Conservation (phyloP, 2,888 invertebrate genomes). For the Zygaena filipendulae region DNA sequence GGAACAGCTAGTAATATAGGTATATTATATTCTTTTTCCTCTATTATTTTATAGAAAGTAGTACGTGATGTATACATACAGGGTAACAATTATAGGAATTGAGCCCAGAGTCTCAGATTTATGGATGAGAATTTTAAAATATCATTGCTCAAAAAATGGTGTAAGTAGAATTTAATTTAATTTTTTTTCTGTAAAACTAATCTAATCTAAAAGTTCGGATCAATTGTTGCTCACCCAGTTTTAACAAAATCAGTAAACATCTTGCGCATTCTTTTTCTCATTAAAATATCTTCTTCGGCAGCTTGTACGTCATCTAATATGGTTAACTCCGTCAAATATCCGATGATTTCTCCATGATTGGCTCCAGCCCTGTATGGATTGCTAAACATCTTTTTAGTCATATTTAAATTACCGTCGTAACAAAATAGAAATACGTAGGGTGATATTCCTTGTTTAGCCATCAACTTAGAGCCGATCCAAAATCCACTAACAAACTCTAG, state of each 20-base stretch:
- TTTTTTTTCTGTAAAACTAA: no score
- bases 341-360: slow-evolving; percentile 18
- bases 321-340: neutral
- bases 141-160: no score
- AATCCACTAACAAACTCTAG: slow-evolving; percentile 26
- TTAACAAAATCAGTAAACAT: slow-evolving; percentile 38
- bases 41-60: no score
- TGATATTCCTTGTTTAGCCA: slow-evolving; percentile 18
- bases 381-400: slow-evolving; percentile 17
- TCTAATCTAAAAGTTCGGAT: no score
- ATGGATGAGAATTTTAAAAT: no score
- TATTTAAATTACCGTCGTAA: slow-evolving; percentile 25
- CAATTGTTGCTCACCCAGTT: slow-evolving; percentile 26
- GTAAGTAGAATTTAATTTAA: no score
- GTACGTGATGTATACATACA: no score
- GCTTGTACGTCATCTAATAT: neutral
- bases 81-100: no score
- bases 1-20: no score
- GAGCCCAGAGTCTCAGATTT: no score
- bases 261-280: slow-evolving; percentile 22
- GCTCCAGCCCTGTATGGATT: slow-evolving; percentile 22
- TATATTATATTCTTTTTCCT: no score
- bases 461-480: slow-evolving; percentile 20
- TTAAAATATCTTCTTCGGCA: slow-evolving; percentile 11
- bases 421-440: slow-evolving; percentile 25